A percentile compares a stretch with the other conserved stretches of the same genome.
Evolutionary conservation across 2,113 vertebrate species (phyloP).

Genomic region (Delphinapterus leucas): DNA sequence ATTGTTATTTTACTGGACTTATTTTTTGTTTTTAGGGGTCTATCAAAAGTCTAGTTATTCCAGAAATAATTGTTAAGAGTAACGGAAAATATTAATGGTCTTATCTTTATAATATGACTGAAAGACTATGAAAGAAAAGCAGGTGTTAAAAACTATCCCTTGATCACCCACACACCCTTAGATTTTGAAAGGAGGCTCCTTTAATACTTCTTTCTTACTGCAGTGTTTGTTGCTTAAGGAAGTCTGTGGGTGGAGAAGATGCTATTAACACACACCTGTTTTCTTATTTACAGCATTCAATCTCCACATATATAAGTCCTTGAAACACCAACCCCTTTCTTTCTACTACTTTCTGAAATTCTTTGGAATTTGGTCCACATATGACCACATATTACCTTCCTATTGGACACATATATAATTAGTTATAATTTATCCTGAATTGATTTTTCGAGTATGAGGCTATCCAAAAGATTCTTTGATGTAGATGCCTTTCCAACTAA

Average conservation of each 20-base stretch:
- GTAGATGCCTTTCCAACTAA: background rate
- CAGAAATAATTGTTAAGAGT: background rate
- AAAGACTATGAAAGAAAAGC: background rate
- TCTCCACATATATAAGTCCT: background rate
- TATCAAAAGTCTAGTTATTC: background rate
- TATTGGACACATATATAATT: background rate
- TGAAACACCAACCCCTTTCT: background rate
- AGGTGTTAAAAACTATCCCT: slow-evolving; percentile 15
- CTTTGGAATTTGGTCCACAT: background rate
- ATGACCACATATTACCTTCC: background rate
- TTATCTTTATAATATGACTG: background rate
- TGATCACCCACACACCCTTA: slow-evolving; percentile 11
- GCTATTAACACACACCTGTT: slow-evolving; percentile 60
- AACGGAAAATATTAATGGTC: background rate
- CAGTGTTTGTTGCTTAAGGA: slow-evolving; percentile 67
- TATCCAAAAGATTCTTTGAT: background rate
- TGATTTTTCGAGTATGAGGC: background rate
- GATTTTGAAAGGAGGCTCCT: slow-evolving; percentile 25
- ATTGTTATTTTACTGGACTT: slow-evolving; percentile 1
- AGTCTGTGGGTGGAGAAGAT: slow-evolving; percentile 56
- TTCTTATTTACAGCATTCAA: slow-evolving; percentile 66
- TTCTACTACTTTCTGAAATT: slow-evolving; percentile 13
- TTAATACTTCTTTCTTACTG: slow-evolving; percentile 22
- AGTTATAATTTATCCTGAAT: background rate
- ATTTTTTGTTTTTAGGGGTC: background rate